These are phyloP conservation scores for Cichladusa arquata DNA, from an alignment of 2,113 vertebrate species.

Conservation along the genomic window DNA sequence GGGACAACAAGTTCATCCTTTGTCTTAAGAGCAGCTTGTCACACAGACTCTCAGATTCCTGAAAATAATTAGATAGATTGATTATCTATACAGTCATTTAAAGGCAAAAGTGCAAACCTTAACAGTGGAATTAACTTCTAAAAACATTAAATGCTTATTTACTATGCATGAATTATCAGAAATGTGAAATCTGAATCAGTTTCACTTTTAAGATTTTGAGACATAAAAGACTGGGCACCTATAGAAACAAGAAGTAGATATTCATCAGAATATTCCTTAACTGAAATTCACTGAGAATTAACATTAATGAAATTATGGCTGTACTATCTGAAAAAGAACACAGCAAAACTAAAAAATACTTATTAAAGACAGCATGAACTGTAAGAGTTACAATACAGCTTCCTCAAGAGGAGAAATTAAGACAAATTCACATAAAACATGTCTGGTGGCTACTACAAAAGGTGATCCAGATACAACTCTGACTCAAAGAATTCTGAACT, in stretches of 20 bases:
- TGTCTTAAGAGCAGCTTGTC: constrained; percentile 84
- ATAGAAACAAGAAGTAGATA: neutral
- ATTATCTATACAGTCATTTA: neutral
- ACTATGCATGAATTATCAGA: neutral
- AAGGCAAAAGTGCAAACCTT: neutral
- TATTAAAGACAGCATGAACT: neutral
- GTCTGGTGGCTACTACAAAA: neutral
- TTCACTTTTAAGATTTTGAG: neutral
- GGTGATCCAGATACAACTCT: neutral
- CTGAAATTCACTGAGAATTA: neutral
- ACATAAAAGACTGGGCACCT: neutral
- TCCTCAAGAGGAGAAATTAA: neutral
- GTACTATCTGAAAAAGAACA: neutral
- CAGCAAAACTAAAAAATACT: neutral
- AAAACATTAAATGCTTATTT: neutral
- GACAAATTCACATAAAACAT: neutral
- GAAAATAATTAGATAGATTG: neutral
- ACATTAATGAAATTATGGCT: neutral
- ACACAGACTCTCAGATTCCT: constrained; percentile 82
- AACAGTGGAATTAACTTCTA: neutral
- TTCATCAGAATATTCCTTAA: neutral
- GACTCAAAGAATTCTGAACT: neutral
- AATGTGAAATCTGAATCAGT: neutral
- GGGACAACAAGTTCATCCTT: constrained; percentile 88
- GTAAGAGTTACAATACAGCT: neutral